These are phyloP conservation scores for Haemorhous mexicanus DNA, from an alignment of 2,113 vertebrate species.

Conservation along the genomic window DNA sequence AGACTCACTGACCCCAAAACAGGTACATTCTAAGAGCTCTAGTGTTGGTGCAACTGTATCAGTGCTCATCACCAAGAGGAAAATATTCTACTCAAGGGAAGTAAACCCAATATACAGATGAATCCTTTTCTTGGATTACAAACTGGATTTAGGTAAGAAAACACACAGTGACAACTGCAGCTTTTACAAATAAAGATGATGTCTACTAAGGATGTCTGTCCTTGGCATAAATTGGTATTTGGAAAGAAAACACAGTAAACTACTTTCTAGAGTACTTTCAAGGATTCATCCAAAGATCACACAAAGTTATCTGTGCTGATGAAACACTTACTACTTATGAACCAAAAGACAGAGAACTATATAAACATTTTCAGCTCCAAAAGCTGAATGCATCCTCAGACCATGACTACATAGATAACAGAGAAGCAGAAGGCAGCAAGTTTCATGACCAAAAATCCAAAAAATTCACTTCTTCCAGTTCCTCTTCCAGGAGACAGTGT, in stretches of 20 bases:
- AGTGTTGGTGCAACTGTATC: not conserved
- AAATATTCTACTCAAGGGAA: not conserved
- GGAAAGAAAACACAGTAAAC: not conserved
- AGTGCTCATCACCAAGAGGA: not conserved
- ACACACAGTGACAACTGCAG: not conserved
- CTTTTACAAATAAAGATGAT: not conserved
- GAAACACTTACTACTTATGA: not conserved
- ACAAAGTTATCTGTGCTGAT: not conserved
- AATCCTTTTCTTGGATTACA: not conserved
- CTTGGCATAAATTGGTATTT: not conserved
- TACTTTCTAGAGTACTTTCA: not conserved
- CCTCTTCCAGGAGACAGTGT: not conserved
- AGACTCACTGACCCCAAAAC: rapidly evolving
- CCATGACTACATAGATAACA: not conserved
- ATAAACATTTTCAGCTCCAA: not conserved
- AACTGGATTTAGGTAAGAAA: not conserved
- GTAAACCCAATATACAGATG: not conserved
- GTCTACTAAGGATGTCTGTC: not conserved
- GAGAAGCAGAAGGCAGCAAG: not conserved
- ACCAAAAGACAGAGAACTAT: not conserved
- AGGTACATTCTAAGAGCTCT: not conserved
- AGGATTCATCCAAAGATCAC: not conserved
- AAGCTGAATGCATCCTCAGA: not conserved
- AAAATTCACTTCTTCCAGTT: not conserved
- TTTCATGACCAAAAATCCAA: not conserved